phyloP scores from a whole-genome alignment of 2,797 vertebrate species.

The Rhinoraja longicauda region DNA sequence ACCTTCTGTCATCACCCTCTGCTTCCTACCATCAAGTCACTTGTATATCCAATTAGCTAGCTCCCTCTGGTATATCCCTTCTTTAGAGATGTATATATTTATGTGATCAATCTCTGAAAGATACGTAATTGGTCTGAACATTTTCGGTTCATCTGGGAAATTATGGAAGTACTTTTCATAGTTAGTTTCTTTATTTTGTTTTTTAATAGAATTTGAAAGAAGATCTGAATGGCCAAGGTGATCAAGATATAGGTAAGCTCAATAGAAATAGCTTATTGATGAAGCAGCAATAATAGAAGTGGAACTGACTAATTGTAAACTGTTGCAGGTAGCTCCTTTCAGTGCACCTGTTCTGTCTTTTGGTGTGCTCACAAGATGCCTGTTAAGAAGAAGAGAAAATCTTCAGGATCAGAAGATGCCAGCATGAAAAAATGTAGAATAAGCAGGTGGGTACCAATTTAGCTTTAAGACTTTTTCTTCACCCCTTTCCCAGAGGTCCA shows the following conservation, averaged over 20 bases:
- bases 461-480: neutral
- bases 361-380: conserved; percentile 64
- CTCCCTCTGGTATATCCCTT: too few relatives aligned
- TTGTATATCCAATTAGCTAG: too few relatives aligned
- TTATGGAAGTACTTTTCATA: neutral
- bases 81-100: too few relatives aligned
- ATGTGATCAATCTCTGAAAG: too few relatives aligned
- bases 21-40: too few relatives aligned
- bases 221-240: conserved; percentile 36
- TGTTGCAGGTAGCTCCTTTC: conserved; percentile 32
- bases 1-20: too few relatives aligned
- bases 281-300: neutral
- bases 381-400: conserved; percentile 89
- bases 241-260: conserved; percentile 29
- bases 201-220: conserved; percentile 34
- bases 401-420: conserved; percentile 69
- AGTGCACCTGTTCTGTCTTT: conserved; percentile 39
- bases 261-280: neutral
- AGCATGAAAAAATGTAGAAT: conserved; percentile 80
- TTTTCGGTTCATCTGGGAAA: neutral
- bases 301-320: conserved; percentile 21
- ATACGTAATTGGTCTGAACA: too few relatives aligned
- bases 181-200: neutral
- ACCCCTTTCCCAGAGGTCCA: too few relatives aligned
- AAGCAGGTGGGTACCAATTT: conserved; percentile 62